Conservation (phyloP, 2,797 vertebrate genomes). For the Acridotheres tristis region DNA sequence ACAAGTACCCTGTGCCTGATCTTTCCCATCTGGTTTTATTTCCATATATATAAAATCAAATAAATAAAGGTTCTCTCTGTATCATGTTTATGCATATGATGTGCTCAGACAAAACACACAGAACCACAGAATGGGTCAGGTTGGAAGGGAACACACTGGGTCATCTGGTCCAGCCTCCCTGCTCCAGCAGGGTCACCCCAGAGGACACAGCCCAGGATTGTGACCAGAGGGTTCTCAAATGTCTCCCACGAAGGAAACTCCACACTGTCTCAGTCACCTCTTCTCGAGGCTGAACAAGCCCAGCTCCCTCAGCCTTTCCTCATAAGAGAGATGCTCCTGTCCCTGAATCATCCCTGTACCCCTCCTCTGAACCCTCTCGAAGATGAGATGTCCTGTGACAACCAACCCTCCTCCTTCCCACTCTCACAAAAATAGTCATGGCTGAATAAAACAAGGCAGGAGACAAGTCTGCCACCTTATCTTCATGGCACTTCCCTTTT, state of each 20-base stretch:
- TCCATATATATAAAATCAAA: background rate
- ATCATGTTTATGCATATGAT: background rate
- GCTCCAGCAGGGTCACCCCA: background rate
- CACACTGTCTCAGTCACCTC: background rate
- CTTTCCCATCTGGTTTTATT: background rate
- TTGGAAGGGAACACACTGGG: accelerated
- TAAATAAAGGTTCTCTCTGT: background rate
- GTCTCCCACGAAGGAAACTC: background rate
- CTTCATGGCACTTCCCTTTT: background rate
- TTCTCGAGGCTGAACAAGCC: background rate
- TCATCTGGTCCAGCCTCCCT: background rate
- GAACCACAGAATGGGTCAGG: background rate
- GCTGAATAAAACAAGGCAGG: background rate
- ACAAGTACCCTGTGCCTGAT: background rate
- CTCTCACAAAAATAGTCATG: background rate
- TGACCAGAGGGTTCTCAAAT: background rate
- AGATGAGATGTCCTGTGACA: background rate
- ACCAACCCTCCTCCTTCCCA: background rate
- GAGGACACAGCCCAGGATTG: accelerated
- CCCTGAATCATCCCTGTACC: background rate
- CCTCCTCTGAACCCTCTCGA: background rate
- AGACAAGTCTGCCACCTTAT: background rate
- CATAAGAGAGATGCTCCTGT: background rate
- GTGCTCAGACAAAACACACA: background rate
- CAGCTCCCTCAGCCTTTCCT: background rate